These are phyloP conservation scores for Tragelaphus scriptus DNA, from an alignment of 2,113 vertebrate species.

Conservation along the genomic window DNA sequence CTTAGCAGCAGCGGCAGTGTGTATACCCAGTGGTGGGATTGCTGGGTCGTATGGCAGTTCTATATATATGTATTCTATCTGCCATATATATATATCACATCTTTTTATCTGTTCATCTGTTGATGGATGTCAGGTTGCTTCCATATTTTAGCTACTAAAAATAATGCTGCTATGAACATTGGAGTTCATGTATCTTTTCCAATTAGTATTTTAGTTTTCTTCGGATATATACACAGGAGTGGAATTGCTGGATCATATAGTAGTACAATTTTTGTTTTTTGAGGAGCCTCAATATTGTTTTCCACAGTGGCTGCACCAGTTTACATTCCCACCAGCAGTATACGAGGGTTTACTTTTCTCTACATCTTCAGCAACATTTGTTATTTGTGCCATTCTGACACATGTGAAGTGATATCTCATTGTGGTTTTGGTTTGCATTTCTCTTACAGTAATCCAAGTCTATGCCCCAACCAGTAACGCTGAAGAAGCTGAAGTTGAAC, in stretches of 20 bases:
- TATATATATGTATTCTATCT: neutral
- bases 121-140: neutral
- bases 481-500: too few species aligned
- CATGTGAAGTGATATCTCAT: neutral
- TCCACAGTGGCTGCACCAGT: neutral
- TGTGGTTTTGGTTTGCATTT: neutral
- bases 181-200: neutral
- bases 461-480: too few species aligned
- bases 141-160: neutral
- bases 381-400: neutral
- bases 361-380: neutral
- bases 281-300: neutral
- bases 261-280: neutral
- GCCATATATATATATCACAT: neutral
- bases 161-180: neutral
- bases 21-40: neutral
- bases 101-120: neutral
- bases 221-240: neutral
- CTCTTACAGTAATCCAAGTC: neutral
- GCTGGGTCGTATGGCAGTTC: neutral
- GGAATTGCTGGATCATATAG: neutral
- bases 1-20: neutral
- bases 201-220: neutral
- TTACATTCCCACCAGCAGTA: neutral
- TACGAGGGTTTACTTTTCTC: neutral